Percentiles rank a stretch among this genome's conserved stretches.
These are phyloP conservation scores for Hypselothyrea guttata DNA, from an alignment of 2,888 invertebrate species.

Conservation along the genomic window DNA sequence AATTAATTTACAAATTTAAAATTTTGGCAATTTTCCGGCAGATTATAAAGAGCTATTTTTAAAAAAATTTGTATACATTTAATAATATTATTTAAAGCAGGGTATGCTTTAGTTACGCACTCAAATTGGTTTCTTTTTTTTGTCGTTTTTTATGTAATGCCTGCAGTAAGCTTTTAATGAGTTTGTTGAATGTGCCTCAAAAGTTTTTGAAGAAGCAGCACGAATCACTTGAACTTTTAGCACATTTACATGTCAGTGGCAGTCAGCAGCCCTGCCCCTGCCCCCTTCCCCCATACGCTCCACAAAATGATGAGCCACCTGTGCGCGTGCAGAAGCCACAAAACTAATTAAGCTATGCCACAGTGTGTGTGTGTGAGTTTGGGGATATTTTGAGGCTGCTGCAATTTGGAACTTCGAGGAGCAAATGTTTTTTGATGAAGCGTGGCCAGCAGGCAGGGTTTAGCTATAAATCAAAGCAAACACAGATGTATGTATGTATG, in stretches of 20 bases:
- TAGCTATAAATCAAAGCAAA: background rate
- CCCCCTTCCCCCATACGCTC: no score
- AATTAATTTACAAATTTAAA: no score
- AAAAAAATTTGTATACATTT: background rate
- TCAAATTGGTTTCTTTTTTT: background rate
- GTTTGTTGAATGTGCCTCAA: constrained; percentile 52
- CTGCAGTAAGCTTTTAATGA: constrained; percentile 69
- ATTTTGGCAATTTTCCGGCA: no score
- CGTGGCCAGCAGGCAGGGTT: constrained; percentile 32
- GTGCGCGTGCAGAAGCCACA: constrained; percentile 27
- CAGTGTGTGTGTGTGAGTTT: background rate
- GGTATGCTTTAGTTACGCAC: constrained; percentile 1
- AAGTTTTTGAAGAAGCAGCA: constrained; percentile 50
- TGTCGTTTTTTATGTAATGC: constrained; percentile 25
- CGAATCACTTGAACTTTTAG: constrained; percentile 71
- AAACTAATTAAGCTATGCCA: constrained; percentile 62
- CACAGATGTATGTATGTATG: background rate
- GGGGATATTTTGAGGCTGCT: constrained; percentile 31
- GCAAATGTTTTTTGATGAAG: constrained; percentile 70
- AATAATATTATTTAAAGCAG: background rate
- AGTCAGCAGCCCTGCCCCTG: no score
- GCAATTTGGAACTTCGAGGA: constrained; percentile 30
- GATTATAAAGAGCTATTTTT: no score
- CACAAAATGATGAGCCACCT: constrained; percentile 67
- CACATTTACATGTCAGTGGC: constrained; percentile 80